These are phyloP conservation scores for Elysia crispata DNA, from an alignment of 2,888 invertebrate genomes.

Conservation along the genomic window DNA sequence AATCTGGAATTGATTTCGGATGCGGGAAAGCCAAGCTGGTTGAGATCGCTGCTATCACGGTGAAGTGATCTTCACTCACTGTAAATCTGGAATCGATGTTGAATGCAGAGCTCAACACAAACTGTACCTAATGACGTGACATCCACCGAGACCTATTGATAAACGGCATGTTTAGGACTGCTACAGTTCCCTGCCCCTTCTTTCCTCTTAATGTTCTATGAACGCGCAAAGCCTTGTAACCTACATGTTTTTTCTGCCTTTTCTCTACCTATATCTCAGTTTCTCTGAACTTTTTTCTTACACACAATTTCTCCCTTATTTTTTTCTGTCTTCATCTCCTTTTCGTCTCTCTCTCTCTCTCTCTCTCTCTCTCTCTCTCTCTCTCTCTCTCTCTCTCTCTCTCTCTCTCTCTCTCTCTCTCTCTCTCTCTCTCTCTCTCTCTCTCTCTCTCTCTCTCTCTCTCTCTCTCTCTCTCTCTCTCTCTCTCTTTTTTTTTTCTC, in stretches of 20 bases:
- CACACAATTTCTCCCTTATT: too few relatives aligned
- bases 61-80: too few relatives aligned
- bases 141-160: neutral
- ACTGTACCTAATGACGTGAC: too few relatives aligned
- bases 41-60: too few relatives aligned
- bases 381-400: conserved; percentile 29
- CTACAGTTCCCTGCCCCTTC: neutral
- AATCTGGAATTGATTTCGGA: too few relatives aligned
- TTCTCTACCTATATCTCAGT: conserved; percentile 11
- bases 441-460: neutral
- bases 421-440: conserved; percentile 10
- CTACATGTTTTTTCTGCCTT: neutral
- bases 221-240: too few relatives aligned
- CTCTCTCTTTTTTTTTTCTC: conserved; percentile 2
- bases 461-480: neutral
- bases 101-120: too few relatives aligned
- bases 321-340: neutral
- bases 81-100: too few relatives aligned
- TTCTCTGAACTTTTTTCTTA: too few relatives aligned
- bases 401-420: conserved; percentile 10
- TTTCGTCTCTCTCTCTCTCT: too few relatives aligned
- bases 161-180: conserved; percentile 13
- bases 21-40: too few relatives aligned
- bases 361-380: too few relatives aligned
- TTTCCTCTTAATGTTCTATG: neutral